Conservation (phyloP, 2,888 invertebrate species). For the Eupithecia insigniata region DNA sequence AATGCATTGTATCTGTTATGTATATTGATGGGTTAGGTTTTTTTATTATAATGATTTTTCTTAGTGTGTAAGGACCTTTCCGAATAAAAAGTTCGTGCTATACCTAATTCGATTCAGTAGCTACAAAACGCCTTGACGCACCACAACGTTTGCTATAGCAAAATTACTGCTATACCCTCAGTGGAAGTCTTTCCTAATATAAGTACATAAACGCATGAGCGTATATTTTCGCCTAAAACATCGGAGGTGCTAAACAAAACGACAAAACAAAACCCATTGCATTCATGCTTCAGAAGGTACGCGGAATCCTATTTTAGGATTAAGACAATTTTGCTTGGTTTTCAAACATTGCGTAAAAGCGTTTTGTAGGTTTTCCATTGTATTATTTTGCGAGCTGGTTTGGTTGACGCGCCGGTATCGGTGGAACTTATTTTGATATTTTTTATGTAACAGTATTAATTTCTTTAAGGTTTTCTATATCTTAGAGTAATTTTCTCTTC, state of each 20-base stretch:
- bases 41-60: too few species aligned
- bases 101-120: too few species aligned
- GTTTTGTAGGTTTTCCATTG: constrained; percentile 4
- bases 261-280: constrained; percentile 38
- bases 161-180: not conserved
- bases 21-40: too few species aligned
- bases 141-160: too few species aligned
- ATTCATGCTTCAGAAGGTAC: constrained; percentile 41
- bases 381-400: not conserved
- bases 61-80: too few species aligned
- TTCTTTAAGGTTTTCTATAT: too few species aligned
- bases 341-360: constrained; percentile 25
- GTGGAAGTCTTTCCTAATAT: constrained; percentile 14
- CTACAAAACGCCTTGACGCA: too few species aligned
- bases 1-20: too few species aligned
- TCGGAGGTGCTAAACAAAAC: constrained; percentile 41
- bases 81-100: too few species aligned
- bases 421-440: too few species aligned
- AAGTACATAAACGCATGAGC: constrained; percentile 21
- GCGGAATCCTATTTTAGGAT: constrained; percentile 45
- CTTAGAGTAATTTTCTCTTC: too few species aligned
- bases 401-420: not conserved
- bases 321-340: constrained; percentile 41
- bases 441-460: too few species aligned
- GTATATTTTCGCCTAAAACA: constrained; percentile 44